These are phyloP conservation scores for Eupithecia insigniata DNA, from an alignment of 2,888 invertebrate species.

Conservation along the genomic window DNA sequence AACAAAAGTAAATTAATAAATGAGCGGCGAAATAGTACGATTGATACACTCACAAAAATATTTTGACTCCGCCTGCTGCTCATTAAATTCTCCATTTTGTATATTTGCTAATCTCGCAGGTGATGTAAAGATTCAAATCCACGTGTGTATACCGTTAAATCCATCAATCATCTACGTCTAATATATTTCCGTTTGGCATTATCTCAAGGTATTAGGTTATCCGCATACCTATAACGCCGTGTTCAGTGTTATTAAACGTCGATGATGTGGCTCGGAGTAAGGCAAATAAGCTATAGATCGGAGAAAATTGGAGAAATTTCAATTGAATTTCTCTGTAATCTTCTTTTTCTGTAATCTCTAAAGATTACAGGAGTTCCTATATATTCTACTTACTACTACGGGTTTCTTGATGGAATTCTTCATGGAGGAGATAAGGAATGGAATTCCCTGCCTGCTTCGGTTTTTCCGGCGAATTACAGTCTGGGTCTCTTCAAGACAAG, in stretches of 20 bases:
- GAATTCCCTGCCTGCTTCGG: no score
- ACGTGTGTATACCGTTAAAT: neutral
- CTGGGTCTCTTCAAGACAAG: no score
- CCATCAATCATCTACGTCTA: conserved; percentile 24
- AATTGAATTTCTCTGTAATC: no score
- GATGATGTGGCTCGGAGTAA: conserved; percentile 20
- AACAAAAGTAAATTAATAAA: no score
- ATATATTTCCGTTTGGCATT: conserved; percentile 24
- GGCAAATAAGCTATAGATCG: neutral
- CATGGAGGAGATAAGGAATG: no score
- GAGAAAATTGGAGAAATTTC: neutral
- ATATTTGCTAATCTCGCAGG: neutral
- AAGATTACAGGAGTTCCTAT: neutral
- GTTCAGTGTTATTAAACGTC: conserved; percentile 40
- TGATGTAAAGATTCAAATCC: conserved; percentile 21
- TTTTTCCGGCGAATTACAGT: no score
- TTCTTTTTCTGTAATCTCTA: no score
- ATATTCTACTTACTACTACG: neutral
- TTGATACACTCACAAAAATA: neutral
- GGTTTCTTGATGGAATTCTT: neutral
- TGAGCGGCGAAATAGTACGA: no score
- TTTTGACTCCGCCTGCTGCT: neutral
- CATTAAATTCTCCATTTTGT: neutral
- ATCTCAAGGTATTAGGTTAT: conserved; percentile 29
- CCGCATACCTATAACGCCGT: conserved; percentile 20